These are phyloP conservation scores for Mus spretus DNA, from an alignment of 2,797 vertebrate species.

Conservation along the genomic window DNA sequence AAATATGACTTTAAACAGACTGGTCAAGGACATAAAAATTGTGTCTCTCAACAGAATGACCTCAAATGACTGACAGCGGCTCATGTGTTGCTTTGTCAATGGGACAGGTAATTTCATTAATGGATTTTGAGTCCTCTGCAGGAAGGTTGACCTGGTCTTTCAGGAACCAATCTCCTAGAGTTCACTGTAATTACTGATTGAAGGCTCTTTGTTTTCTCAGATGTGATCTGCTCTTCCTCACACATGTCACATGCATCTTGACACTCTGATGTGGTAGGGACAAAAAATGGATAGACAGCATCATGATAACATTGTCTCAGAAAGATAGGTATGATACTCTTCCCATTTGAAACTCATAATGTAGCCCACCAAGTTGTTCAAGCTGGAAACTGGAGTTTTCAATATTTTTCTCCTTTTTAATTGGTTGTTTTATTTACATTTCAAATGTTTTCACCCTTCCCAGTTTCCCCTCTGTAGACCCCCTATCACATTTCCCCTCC, in stretches of 20 bases:
- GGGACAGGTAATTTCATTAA: constrained; percentile 75
- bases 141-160: constrained; percentile 63
- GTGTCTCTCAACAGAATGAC: constrained; percentile 40
- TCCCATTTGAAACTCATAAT: neutral
- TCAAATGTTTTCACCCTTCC: neutral
- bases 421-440: neutral
- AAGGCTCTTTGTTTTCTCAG: constrained; percentile 60
- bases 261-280: neutral
- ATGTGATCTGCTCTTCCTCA: constrained; percentile 43
- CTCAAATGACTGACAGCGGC: constrained; percentile 43
- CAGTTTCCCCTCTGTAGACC: neutral
- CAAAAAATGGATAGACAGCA: neutral
- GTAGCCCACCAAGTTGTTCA: neutral
- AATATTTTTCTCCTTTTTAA: neutral
- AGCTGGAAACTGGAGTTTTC: neutral
- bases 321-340: neutral
- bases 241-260: constrained; percentile 41
- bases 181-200: constrained; percentile 38
- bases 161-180: constrained; percentile 69
- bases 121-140: constrained; percentile 67
- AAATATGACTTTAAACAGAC: constrained; percentile 61
- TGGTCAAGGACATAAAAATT: constrained; percentile 49
- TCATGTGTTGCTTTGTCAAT: constrained; percentile 67
- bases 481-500: neutral
- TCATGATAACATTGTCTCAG: neutral